Percentiles rank a stretch among this genome's conserved stretches.
phyloP scores from a whole-genome alignment of 92 coral and sea anemone species.

The Zoanthus solanderi region DNA sequence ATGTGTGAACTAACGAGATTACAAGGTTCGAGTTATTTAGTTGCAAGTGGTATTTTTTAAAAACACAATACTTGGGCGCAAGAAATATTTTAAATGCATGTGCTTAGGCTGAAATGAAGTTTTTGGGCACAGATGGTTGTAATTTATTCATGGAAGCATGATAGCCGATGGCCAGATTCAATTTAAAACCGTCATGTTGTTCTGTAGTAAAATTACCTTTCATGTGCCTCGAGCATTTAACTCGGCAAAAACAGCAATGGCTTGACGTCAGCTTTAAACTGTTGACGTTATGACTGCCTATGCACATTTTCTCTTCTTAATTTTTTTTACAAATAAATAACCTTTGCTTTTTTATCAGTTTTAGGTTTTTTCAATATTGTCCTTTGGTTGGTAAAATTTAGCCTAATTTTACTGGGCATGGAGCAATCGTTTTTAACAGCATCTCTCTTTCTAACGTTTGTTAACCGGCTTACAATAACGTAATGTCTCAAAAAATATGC shows the following conservation, averaged over 20 bases:
- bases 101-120: not conserved
- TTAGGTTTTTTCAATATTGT: slow-evolving; percentile 6
- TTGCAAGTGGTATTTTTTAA: no score
- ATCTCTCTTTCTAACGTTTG: not conserved
- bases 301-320: not conserved
- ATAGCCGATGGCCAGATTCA: not conserved
- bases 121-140: slow-evolving; percentile 25
- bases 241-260: not conserved
- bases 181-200: not conserved
- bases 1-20: slow-evolving; percentile 7
- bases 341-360: slow-evolving; percentile 36
- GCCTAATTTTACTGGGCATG: not conserved
- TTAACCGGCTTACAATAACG: not conserved
- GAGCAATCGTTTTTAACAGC: not conserved
- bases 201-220: not conserved
- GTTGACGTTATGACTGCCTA: not conserved
- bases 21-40: not conserved
- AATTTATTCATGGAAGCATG: not conserved
- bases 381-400: not conserved
- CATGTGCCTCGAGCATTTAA: not conserved
- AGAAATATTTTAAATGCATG: not conserved
- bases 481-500: not conserved
- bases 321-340: slow-evolving; percentile 43
- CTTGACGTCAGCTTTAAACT: not conserved
- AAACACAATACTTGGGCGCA: not conserved